phyloP scores from a whole-genome alignment of 2,888 invertebrate genomes.

The Actias luna region DNA sequence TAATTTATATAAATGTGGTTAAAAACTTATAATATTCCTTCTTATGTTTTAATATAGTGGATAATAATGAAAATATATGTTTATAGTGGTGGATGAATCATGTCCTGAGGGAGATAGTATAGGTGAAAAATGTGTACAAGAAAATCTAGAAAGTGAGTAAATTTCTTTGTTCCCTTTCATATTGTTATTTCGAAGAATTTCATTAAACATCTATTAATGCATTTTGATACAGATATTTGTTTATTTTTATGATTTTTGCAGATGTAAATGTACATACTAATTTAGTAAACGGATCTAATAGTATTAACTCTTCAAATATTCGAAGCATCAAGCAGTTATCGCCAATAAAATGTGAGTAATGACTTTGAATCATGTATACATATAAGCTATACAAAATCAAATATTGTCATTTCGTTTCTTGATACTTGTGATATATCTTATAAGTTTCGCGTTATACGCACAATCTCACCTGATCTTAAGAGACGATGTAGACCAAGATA shows the following conservation, averaged over 20 bases:
- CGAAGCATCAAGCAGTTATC: neutral
- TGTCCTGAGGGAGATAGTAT: slow-evolving; percentile 4
- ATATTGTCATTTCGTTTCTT: too few relatives aligned
- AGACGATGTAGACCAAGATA: too few relatives aligned
- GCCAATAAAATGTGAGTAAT: slow-evolving; percentile 30
- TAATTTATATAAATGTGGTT: too few relatives aligned
- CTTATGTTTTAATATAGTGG: too few relatives aligned
- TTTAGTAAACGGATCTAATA: neutral
- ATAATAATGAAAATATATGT: neutral
- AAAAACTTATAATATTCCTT: too few relatives aligned
- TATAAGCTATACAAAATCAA: neutral
- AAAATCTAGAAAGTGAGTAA: neutral
- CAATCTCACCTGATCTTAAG: too few relatives aligned
- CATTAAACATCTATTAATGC: neutral
- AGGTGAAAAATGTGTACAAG: neutral
- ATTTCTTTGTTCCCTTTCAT: neutral
- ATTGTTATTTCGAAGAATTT: neutral
- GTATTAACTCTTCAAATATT: neutral
- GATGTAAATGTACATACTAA: neutral
- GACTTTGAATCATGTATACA: neutral
- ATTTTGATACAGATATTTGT: neutral
- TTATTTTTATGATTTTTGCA: neutral
- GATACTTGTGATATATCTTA: too few relatives aligned
- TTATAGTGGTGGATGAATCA: slow-evolving; percentile 18
- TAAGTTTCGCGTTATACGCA: too few relatives aligned